These are phyloP conservation scores for Drosophila rellima DNA, from an alignment of 2,888 invertebrate species.

Conservation along the genomic window DNA sequence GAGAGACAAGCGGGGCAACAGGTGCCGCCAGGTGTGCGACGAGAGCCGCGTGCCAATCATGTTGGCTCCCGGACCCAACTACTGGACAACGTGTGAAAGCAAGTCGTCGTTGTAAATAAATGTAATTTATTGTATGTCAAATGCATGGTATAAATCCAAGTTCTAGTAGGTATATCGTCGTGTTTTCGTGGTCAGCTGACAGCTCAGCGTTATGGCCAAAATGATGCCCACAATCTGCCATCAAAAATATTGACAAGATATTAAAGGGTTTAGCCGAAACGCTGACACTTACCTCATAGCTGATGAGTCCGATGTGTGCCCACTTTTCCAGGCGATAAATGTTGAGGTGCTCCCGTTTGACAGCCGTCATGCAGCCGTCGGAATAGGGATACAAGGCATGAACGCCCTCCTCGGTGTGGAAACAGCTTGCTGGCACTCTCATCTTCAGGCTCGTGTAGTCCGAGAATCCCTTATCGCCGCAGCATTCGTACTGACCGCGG, in stretches of 20 bases:
- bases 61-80: conserved; percentile 69
- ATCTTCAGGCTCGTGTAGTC: conserved; percentile 67
- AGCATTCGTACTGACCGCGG: conserved; percentile 73
- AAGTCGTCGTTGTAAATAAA: conserved; percentile 14
- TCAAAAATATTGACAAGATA: background rate
- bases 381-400: conserved; percentile 64
- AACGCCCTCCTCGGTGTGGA: conserved; percentile 55
- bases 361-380: conserved; percentile 74
- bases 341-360: conserved; percentile 59
- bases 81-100: conserved; percentile 55
- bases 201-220: conserved; percentile 71
- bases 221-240: conserved; percentile 72
- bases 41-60: conserved; percentile 70
- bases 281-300: conserved; percentile 59
- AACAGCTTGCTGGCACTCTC: conserved; percentile 72
- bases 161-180: conserved; percentile 74
- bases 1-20: conserved; percentile 45
- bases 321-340: conserved; percentile 74
- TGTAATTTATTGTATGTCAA: conserved; percentile 50
- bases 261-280: no score
- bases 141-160: conserved; percentile 40
- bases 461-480: conserved; percentile 68
- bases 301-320: conserved; percentile 71
- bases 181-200: conserved; percentile 75
- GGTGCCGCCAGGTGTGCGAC: conserved; percentile 64